Conservation (phyloP, 2,888 invertebrate genomes). For the Zygothrica quintamaculata region DNA sequence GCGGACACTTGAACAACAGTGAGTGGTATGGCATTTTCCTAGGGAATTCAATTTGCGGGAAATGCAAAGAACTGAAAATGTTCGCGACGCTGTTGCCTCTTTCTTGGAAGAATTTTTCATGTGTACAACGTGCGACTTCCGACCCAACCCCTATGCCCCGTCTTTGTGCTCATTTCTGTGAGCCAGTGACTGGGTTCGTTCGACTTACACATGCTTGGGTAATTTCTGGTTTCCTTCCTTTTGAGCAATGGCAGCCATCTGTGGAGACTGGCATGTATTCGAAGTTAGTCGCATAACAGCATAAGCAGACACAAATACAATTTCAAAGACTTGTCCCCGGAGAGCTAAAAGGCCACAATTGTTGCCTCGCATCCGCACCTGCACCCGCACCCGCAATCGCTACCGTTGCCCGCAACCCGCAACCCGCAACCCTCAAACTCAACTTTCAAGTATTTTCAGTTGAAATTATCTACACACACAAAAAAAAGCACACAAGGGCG, state of each 20-base stretch:
- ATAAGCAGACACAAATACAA: slow-evolving; percentile 40
- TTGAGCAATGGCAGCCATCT: slow-evolving; percentile 39
- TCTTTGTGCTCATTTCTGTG: slow-evolving; percentile 4
- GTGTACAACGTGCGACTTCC: slow-evolving; percentile 44
- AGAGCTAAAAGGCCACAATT: slow-evolving; percentile 12
- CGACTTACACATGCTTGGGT: slow-evolving; percentile 54
- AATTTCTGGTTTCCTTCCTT: slow-evolving; percentile 60
- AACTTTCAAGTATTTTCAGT: slow-evolving; percentile 44
- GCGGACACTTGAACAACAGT: slow-evolving; percentile 46
- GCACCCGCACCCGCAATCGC: no score
- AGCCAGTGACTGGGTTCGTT: slow-evolving; percentile 25
- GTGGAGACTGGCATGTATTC: slow-evolving; percentile 27
- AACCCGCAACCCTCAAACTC: slow-evolving; percentile 1
- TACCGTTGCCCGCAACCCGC: no score
- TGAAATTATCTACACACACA: slow-evolving; percentile 51
- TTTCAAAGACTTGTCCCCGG: slow-evolving; percentile 49
- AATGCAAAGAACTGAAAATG: slow-evolving; percentile 59
- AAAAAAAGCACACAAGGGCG: slow-evolving; percentile 43
- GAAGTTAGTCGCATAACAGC: slow-evolving; percentile 18
- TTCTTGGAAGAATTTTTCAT: slow-evolving; percentile 69
- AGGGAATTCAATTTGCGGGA: slow-evolving; percentile 61
- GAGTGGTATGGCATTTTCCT: slow-evolving; percentile 52
- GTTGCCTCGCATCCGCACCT: slow-evolving; percentile 6
- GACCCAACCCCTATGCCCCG: slow-evolving; percentile 21
- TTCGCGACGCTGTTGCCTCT: slow-evolving; percentile 56